Percentiles rank a stretch among this genome's conserved stretches.
phyloP scores from a whole-genome alignment of 2,888 invertebrate species.

The Malthinus seriepunctatus region DNA sequence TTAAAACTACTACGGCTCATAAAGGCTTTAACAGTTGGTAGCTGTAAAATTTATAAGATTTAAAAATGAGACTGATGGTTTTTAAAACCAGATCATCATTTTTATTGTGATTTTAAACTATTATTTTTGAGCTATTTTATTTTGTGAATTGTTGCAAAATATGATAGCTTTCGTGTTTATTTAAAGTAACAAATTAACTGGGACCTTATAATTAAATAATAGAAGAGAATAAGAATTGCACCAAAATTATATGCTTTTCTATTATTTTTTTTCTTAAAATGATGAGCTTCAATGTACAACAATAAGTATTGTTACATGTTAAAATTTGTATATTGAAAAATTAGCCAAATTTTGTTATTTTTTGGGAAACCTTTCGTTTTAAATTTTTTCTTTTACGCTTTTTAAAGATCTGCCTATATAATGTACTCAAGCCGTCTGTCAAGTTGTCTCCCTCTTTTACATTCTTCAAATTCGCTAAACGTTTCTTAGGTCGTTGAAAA shows the following conservation, averaged over 20 bases:
- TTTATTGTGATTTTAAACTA: conserved; percentile 28
- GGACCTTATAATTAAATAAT: conserved; percentile 12
- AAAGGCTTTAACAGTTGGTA: conserved; percentile 19
- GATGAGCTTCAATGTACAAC: conserved; percentile 10
- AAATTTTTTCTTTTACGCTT: not conserved
- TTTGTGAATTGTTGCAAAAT: conserved; percentile 31
- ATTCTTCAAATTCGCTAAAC: too few species aligned
- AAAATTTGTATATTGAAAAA: conserved; percentile 9
- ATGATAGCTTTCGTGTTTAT: conserved; percentile 8
- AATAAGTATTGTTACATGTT: conserved; percentile 9
- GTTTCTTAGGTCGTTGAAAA: too few species aligned
- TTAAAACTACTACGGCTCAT: not conserved
- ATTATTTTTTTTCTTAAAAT: conserved; percentile 6
- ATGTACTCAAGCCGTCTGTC: too few species aligned
- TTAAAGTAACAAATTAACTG: conserved; percentile 10
- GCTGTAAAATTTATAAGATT: conserved; percentile 28
- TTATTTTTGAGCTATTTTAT: conserved; percentile 23
- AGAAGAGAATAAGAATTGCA: conserved; percentile 6
- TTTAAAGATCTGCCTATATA: not conserved
- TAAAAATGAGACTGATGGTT: conserved; percentile 34
- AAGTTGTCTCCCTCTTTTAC: too few species aligned
- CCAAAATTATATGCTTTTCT: conserved; percentile 7
- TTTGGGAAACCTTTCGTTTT: not conserved
- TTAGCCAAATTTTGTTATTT: conserved; percentile 2
- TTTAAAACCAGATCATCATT: conserved; percentile 26